Conservation (phyloP, 1,140 invertebrate species). For the Drosophila repleta region DNA sequence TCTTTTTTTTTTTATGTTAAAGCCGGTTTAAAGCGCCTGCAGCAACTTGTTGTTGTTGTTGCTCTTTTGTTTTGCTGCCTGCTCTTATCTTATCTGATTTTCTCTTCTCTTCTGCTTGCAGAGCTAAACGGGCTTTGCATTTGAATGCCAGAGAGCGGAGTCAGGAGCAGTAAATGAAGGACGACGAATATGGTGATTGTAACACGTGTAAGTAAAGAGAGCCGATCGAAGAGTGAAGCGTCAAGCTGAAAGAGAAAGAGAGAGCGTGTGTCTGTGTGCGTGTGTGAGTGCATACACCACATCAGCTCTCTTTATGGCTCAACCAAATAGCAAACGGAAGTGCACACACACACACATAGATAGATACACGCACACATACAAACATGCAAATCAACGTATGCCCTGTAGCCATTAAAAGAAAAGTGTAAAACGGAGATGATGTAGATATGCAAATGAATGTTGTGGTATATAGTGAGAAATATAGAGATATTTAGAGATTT, state of each 20-base stretch:
- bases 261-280: background rate
- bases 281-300: background rate
- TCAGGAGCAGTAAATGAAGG: conserved; percentile 83
- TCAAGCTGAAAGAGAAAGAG: background rate
- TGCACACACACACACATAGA: conserved; percentile 7
- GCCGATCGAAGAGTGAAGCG: background rate
- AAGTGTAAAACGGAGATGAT: background rate
- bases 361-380: background rate
- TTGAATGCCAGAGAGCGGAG: conserved; percentile 53
- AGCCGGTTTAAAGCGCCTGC: conserved; percentile 48
- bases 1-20: conserved; percentile 14
- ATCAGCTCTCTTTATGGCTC: conserved; percentile 5
- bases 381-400: background rate
- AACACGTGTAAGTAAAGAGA: conserved; percentile 80
- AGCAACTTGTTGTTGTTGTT: conserved; percentile 33
- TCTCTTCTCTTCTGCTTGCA: conserved; percentile 43
- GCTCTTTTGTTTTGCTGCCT: conserved; percentile 13
- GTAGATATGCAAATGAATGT: conserved; percentile 17
- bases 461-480: too few species aligned
- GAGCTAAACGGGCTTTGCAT: conserved; percentile 41
- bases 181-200: conserved; percentile 83
- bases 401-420: conserved; percentile 1
- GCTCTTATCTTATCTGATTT: conserved; percentile 16
- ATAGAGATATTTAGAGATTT: too few species aligned
- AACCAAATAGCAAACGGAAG: conserved; percentile 33